Percentiles rank a stretch among this genome's conserved stretches.
Conservation (phyloP, 2,113 vertebrate genomes). For the Empidonax alnorum region DNA sequence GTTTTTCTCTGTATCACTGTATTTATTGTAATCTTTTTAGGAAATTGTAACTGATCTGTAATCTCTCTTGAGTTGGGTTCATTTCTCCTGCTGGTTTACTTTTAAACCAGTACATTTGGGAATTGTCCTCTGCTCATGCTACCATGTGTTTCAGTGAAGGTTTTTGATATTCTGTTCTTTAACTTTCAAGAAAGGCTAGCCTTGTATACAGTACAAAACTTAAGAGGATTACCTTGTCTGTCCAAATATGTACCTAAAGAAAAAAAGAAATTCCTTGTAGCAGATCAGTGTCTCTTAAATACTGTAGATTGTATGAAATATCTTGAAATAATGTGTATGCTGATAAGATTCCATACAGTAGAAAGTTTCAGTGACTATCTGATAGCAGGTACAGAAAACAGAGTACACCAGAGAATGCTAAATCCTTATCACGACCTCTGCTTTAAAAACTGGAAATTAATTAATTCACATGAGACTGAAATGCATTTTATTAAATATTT, state of each 20-base stretch:
- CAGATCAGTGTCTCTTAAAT: not conserved
- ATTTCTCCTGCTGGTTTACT: too few species aligned
- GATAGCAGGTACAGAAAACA: not conserved
- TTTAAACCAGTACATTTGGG: too few species aligned
- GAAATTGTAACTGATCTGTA: too few species aligned
- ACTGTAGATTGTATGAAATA: not conserved
- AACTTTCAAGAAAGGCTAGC: not conserved
- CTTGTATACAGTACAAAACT: not conserved
- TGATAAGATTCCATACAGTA: not conserved
- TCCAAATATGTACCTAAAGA: not conserved
- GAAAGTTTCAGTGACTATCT: not conserved
- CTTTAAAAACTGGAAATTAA: not conserved
- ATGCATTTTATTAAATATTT: not conserved
- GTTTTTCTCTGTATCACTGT: too few species aligned
- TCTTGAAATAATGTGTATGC: not conserved
- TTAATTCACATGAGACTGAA: not conserved
- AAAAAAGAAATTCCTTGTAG: not conserved
- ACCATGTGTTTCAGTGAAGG: not conserved
- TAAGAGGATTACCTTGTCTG: not conserved
- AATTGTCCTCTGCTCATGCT: not conserved
- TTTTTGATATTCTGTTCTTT: not conserved
- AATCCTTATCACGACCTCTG: not conserved
- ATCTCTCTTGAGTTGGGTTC: too few species aligned
- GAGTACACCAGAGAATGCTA: not conserved
- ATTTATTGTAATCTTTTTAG: too few species aligned